Evolutionary conservation across 2,113 vertebrate species (phyloP), one percentile per base, ranked within the genome.

Genomic region (Aviceda subcristata): DNA sequence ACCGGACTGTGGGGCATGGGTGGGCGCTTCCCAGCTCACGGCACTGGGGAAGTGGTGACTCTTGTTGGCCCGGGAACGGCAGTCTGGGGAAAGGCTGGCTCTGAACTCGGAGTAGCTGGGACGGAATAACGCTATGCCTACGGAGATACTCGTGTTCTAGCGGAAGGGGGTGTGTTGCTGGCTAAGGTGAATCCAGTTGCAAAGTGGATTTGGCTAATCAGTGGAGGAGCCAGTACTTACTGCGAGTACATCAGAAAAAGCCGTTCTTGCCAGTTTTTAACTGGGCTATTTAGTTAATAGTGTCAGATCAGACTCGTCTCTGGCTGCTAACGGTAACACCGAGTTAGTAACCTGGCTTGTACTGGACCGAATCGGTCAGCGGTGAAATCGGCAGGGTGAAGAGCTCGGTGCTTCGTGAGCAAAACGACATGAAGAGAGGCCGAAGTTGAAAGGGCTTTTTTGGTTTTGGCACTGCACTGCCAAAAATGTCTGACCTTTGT

Each of bases 1-100:
- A 12, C 12, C 2, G 1, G 38, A 5, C 72, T 81, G 0, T 11
- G 1, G 1, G 43, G 18, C 24, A 15, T 4, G 51, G 15, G 9
- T 41, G 16, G 21, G 11, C 6, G 5, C 24, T 80, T 48, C n/a
- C 32, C 74, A 50, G 50, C 51, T 67, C 55, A 3, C 63, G 26
- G 38, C 0, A 7, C 23, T 66, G 0, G 4, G n/a, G 64, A 68
- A 69, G 11, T 3, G 69, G 22, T 50, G 85, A 18, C 30, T 11
- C 13, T 41, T 30, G 23, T 48, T 72, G 45, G 29, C 78, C 46
- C 64, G 68, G 83, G 30, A 56, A 20, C 22, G 45, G 32, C 15
- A 1, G 0, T 23, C 45, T 85, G 88, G 39, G 11, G 39, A 32
- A 20, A 22, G 55, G 27, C 36, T 62, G 69, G 32, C 59, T 51